Conservation (phyloP, 2,888 invertebrate genomes). For the Odontomyia ornata region DNA sequence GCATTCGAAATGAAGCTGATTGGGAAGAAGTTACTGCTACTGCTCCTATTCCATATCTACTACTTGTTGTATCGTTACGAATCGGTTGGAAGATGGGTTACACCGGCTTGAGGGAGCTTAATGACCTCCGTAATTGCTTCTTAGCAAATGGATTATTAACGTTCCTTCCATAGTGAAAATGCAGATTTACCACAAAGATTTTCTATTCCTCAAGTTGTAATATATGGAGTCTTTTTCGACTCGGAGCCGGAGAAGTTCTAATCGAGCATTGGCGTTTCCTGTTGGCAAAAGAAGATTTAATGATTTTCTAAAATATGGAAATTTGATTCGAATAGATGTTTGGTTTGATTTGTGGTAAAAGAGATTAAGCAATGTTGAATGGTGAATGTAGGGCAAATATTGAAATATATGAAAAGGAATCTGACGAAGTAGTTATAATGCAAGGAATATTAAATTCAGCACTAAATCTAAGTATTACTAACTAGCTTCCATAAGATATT, state of each 20-base stretch:
- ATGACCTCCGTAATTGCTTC: slow-evolving; percentile 44
- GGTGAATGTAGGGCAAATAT: too few relatives aligned
- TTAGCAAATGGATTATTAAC: slow-evolving; percentile 36
- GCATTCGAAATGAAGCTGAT: slow-evolving; percentile 9
- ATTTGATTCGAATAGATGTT: not conserved
- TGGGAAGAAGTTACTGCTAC: not conserved
- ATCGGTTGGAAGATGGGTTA: not conserved
- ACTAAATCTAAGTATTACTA: too few relatives aligned
- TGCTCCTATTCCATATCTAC: not conserved
- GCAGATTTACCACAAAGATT: slow-evolving; percentile 32
- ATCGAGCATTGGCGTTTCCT: not conserved
- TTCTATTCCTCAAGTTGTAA: not conserved
- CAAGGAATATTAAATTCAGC: too few relatives aligned
- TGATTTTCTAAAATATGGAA: not conserved
- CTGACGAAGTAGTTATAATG: too few relatives aligned
- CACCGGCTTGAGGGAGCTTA: slow-evolving; percentile 24
- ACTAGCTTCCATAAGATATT: too few relatives aligned
- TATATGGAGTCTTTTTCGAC: not conserved
- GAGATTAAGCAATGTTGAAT: too few relatives aligned
- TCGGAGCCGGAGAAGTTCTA: not conserved
- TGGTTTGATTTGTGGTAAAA: not conserved
- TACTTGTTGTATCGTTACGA: slow-evolving; percentile 1
- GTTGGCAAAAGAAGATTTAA: not conserved
- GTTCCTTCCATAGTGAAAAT: slow-evolving; percentile 33
- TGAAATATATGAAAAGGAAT: too few relatives aligned